Evolutionary conservation across 2,113 vertebrate species (phyloP).

Genomic region (Laticauda laticaudata): DNA sequence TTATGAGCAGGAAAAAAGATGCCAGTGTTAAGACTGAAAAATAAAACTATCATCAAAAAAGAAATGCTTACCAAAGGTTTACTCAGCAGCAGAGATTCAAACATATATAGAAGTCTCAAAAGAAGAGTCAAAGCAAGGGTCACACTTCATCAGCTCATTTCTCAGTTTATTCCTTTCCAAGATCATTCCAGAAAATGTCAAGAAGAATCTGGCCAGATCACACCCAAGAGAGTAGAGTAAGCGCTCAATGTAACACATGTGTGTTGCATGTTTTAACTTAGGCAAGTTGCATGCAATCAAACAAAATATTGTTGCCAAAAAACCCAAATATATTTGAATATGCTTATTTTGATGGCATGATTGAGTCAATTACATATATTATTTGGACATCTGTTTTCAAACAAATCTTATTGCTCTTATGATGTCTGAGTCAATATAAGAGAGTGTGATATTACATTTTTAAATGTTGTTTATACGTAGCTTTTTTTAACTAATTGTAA

Average conservation of each 20-base stretch:
- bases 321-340: background rate
- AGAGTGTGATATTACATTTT: background rate
- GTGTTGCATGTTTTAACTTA: background rate
- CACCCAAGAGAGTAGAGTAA: background rate
- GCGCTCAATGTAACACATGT: background rate
- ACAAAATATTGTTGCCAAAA: background rate
- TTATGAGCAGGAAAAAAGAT: background rate
- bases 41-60: background rate
- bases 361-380: background rate
- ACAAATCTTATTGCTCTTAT: background rate
- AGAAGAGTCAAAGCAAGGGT: background rate
- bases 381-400: background rate
- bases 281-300: background rate
- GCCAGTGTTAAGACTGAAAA: background rate
- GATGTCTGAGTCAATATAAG: background rate
- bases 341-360: background rate
- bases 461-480: background rate
- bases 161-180: background rate
- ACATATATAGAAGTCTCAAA: background rate
- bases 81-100: background rate
- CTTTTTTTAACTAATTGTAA: background rate
- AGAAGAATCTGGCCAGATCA: background rate
- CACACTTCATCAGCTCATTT: background rate
- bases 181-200: background rate
- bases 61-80: background rate